A percentile compares a stretch with the other conserved stretches of the same genome.
Evolutionary conservation across 2,797 vertebrate genomes (phyloP).

Genomic region (Hippocampus kuda): DNA sequence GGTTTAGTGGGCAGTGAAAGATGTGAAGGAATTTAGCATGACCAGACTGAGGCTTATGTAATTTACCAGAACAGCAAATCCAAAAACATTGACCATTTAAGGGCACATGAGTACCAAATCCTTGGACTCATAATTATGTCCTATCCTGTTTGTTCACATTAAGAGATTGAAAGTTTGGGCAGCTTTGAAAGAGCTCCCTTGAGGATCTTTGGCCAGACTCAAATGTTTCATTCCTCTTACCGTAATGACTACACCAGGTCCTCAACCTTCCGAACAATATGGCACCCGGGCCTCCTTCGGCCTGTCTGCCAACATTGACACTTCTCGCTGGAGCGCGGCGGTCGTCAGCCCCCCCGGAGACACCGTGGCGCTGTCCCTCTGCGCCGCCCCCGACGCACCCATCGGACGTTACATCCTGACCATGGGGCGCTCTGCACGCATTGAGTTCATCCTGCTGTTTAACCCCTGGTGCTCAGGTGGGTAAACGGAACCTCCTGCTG

Average conservation of each 20-base stretch:
- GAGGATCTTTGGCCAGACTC: background rate
- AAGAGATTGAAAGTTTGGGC: constrained; percentile 23
- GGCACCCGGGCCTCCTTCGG: constrained; percentile 72
- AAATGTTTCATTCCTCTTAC: background rate
- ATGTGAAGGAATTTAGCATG: background rate
- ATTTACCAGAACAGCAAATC: background rate
- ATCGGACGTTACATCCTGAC: constrained; percentile 76
- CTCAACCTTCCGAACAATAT: constrained; percentile 63
- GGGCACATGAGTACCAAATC: background rate
- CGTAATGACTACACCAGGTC: constrained; percentile 55
- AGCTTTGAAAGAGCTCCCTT: background rate
- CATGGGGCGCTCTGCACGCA: constrained; percentile 45
- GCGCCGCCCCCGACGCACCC: constrained; percentile 70
- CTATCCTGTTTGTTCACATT: background rate
- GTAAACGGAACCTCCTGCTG: constrained; percentile 25
- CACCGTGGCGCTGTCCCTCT: constrained; percentile 69
- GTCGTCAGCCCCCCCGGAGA: constrained; percentile 62
- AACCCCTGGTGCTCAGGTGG: constrained; percentile 86
- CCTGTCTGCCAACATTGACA: constrained; percentile 63
- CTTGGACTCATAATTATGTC: background rate
- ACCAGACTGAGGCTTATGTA: background rate
- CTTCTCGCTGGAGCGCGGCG: constrained; percentile 71
- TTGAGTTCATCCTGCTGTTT: constrained; percentile 80
- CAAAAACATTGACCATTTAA: background rate
- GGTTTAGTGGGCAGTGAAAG: background rate